Percentiles rank a stretch among this genome's conserved stretches.
Conservation (phyloP, 2,888 invertebrate genomes). For the Agrochola macilenta region DNA sequence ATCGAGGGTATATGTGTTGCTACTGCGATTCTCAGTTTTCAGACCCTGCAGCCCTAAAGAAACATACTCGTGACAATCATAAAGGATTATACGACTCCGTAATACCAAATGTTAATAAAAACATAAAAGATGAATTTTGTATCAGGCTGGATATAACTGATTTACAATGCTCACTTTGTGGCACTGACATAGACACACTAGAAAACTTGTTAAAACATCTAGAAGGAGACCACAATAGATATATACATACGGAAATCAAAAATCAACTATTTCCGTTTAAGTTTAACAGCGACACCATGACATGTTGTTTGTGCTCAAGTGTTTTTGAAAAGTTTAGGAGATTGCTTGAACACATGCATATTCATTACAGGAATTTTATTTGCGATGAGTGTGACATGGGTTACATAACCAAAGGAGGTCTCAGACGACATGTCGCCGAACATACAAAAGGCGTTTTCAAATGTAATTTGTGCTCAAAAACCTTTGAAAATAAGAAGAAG, state of each 20-base stretch:
- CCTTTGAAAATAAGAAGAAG: slow-evolving; percentile 77
- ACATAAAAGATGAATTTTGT: neutral
- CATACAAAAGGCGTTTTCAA: slow-evolving; percentile 13
- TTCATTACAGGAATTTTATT: slow-evolving; percentile 27
- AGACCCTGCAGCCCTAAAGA: slow-evolving; percentile 69
- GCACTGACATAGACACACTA: slow-evolving; percentile 28
- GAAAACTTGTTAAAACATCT: slow-evolving; percentile 51
- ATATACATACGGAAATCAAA: slow-evolving; percentile 69
- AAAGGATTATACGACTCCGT: slow-evolving; percentile 16
- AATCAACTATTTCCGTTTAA: slow-evolving; percentile 75
- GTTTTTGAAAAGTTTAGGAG: neutral
- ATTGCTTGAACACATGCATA: slow-evolving; percentile 21
- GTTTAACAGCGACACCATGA: slow-evolving; percentile 51
- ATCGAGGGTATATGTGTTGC: slow-evolving; percentile 70
- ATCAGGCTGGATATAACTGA: slow-evolving; percentile 35
- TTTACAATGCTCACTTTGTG: slow-evolving; percentile 35
- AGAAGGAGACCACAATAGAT: slow-evolving; percentile 64
- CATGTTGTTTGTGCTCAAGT: slow-evolving; percentile 15
- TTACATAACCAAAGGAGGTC: slow-evolving; percentile 10
- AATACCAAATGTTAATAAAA: slow-evolving; percentile 64
- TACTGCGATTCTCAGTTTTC: slow-evolving; percentile 69
- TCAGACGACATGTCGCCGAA: neutral
- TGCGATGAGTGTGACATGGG: slow-evolving; percentile 25
- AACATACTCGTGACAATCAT: slow-evolving; percentile 67
- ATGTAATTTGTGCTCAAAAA: slow-evolving; percentile 76